Evolutionary conservation across 2,888 invertebrate species (phyloP).

Genomic region (Listrodromus nycthemerus): DNA sequence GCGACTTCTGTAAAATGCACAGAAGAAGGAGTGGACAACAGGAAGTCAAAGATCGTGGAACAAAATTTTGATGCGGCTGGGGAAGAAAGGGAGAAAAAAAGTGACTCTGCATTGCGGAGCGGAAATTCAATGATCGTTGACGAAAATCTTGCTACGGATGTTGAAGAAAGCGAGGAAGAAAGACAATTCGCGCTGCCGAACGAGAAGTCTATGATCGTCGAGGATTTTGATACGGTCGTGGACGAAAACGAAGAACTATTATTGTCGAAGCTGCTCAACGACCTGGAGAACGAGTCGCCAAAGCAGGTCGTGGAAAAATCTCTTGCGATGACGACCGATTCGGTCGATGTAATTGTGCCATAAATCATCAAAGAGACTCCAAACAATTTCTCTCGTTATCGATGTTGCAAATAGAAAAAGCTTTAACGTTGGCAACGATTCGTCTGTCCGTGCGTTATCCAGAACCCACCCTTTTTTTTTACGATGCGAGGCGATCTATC

Average conservation of each 20-base stretch:
- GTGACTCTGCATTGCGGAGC: background rate
- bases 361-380: background rate
- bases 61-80: background rate
- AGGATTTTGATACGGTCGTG: background rate
- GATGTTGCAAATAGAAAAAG: background rate
- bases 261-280: background rate
- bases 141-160: background rate
- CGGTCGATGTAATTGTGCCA: background rate
- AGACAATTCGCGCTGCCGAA: background rate
- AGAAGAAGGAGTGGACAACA: background rate
- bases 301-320: background rate
- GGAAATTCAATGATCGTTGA: background rate
- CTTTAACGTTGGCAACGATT: background rate
- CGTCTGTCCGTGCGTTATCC: background rate
- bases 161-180: slow-evolving; percentile 17
- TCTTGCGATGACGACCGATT: background rate
- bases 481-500: background rate
- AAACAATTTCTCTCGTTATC: background rate
- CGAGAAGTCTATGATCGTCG: background rate
- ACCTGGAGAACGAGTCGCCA: background rate
- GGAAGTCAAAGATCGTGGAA: background rate
- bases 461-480: background rate
- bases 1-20: too few relatives aligned
- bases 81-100: background rate
- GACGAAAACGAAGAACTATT: background rate